Base-by-base conservation (phyloP, 2,113 vertebrate genomes). In the Todiramphus saurophagus region DNA sequence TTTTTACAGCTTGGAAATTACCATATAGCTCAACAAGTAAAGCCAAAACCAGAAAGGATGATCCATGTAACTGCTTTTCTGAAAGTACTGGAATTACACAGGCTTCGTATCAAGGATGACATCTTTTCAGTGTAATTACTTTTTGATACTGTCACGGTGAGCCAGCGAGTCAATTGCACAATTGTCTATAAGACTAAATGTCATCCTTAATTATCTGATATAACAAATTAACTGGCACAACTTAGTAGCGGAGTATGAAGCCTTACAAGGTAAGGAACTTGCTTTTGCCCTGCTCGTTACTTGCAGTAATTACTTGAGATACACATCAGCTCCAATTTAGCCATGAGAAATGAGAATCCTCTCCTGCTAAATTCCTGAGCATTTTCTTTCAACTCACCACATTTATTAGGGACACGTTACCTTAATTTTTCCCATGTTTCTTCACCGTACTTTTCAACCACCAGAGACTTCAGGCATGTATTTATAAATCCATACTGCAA, bases 401-500 rank as follows among this genome's bases (percentile, higher is more conserved):
- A 5, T 73, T 48, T 43, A 67, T 35, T 33, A 8, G 55, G 53
- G 84, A 46, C 51, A 35, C 27, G 4, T 96, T 96, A 98, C 98
- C 98, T 98, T 93, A 99, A 93, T 96, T 98, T 98, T 85, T 98
- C 97, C 98, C 98, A 98, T 10, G 95, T 98, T 90, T 98, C 98
- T 97, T 98, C 97, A 53, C 97, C 97, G 48, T 98, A 98, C 81
- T 98, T 98, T 91, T 98, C 98, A 69, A 98, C 94, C 53, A 98
- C 95, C 92, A 98, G 68, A 24, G 97, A 98, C 95, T 98, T 98
- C 93, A 97, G 92, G 86, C 97, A 98, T 2, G 94, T 97, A 87
- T 98, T 99, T 93, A 98, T 98, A 95, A 98, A 98, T 78, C 98
- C 98, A 95, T 98, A 98, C 98, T 98, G 97, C 56, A 95, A 83